Conservation (phyloP, 1,140 invertebrate genomes). For the Heliothis subflexa region DNA sequence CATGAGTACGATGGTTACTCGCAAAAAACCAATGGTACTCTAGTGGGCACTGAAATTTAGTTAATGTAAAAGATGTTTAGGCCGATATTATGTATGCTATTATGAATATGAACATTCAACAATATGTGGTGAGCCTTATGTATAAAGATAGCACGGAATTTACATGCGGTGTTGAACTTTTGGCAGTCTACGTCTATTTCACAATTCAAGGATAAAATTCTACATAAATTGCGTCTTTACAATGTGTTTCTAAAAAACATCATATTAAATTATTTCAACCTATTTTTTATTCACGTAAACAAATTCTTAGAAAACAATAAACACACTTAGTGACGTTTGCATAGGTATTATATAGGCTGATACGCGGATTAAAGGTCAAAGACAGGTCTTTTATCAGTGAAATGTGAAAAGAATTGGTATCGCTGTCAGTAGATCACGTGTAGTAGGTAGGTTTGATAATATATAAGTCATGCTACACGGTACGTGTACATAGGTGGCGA, state of each 20-base stretch:
- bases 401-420: conserved; percentile 14
- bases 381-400: conserved; percentile 27
- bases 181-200: conserved; percentile 55
- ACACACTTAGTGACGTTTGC: conserved; percentile 2
- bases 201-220: conserved; percentile 66
- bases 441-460: conserved; percentile 23
- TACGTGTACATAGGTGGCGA: conserved; percentile 48
- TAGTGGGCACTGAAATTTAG: too few relatives aligned
- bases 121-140: conserved; percentile 43
- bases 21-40: too few relatives aligned
- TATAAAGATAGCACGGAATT: conserved; percentile 56
- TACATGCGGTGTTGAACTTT: conserved; percentile 73
- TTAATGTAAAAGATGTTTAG: not conserved
- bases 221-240: conserved; percentile 53
- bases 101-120: conserved; percentile 22
- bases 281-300: not conserved
- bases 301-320: conserved; percentile 19
- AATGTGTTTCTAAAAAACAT: not conserved
- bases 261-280: not conserved
- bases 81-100: not conserved
- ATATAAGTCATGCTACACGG: conserved; percentile 41
- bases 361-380: conserved; percentile 13
- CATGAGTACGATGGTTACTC: not conserved
- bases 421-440: conserved; percentile 36
- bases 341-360: conserved; percentile 1